These are phyloP conservation scores for Xanthia togata DNA, from an alignment of 2,888 invertebrate species.

Conservation along the genomic window DNA sequence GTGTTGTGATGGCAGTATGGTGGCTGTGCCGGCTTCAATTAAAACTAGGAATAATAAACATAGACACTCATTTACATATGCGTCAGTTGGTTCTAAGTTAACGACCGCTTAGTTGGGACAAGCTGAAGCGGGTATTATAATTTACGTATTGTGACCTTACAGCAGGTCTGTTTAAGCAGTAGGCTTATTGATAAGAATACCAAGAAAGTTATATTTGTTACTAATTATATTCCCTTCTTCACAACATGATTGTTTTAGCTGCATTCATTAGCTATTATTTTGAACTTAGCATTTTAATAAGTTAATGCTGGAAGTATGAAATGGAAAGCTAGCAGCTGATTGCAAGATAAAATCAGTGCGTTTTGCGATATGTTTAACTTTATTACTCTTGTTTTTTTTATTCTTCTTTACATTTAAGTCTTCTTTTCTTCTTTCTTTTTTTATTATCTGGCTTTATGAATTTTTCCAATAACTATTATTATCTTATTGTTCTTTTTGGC, in stretches of 20 bases:
- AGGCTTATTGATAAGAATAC: too few species aligned
- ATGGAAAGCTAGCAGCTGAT: background rate
- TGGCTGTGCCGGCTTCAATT: conserved; percentile 78
- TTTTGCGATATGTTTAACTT: too few species aligned
- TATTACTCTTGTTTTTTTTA: background rate
- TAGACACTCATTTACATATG: conserved; percentile 79
- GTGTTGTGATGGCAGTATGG: conserved; percentile 74
- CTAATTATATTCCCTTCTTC: too few species aligned
- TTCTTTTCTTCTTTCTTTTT: too few species aligned
- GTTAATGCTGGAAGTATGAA: background rate
- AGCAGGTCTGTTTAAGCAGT: too few species aligned
- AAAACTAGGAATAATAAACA: conserved; percentile 84
- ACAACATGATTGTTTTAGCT: too few species aligned
- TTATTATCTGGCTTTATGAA: background rate
- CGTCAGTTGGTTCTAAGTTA: conserved; percentile 79
- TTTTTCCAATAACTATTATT: background rate
- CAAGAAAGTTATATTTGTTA: too few species aligned
- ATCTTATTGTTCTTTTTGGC: background rate
- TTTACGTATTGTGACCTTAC: background rate
- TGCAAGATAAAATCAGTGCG: too few species aligned
- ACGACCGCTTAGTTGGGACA: conserved; percentile 68
- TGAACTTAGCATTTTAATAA: too few species aligned
- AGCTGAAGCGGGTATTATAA: conserved; percentile 38
- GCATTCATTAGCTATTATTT: too few species aligned
- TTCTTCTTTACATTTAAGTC: too few species aligned